A percentile compares a stretch with the other conserved stretches of the same genome.
Evolutionary conservation across 2,113 vertebrate genomes (phyloP).

Genomic region (Sialia sialis): DNA sequence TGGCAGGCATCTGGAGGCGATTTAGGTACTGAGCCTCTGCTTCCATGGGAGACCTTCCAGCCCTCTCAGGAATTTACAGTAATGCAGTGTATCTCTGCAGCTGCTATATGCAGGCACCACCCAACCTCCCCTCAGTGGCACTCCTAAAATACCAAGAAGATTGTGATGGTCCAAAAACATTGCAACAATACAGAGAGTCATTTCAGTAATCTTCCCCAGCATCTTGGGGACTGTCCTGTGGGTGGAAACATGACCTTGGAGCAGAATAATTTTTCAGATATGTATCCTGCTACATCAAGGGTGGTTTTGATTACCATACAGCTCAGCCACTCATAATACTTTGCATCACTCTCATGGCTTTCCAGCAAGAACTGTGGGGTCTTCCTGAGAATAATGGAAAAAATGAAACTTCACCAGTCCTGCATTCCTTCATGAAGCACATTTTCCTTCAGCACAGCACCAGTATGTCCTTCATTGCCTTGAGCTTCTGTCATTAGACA

Average conservation of each 20-base stretch:
- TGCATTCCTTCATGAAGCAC: not conserved
- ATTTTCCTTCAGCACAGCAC: not conserved
- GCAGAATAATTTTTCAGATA: not conserved
- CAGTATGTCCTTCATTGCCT: not conserved
- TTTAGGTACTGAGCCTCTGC: not conserved
- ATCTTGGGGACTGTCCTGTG: not conserved
- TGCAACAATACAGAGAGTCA: not conserved
- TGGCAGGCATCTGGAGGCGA: fast-evolving
- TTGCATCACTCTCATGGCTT: not conserved
- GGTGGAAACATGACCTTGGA: not conserved
- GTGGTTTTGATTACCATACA: not conserved
- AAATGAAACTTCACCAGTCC: not conserved
- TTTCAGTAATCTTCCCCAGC: not conserved
- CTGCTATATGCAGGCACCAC: not conserved
- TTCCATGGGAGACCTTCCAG: not conserved
- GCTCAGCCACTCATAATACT: not conserved
- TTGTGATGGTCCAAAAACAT: not conserved
- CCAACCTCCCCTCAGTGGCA: not conserved
- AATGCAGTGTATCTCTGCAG: not conserved
- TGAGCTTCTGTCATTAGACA: not conserved
- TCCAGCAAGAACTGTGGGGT: not conserved
- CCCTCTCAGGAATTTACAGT: not conserved
- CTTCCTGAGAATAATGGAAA: not conserved
- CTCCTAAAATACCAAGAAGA: not conserved
- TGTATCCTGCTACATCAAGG: not conserved